A percentile compares a stretch with the other conserved stretches of the same genome.
Conservation (phyloP, 1,140 invertebrate species). For the Drosophila novamexicana region DNA sequence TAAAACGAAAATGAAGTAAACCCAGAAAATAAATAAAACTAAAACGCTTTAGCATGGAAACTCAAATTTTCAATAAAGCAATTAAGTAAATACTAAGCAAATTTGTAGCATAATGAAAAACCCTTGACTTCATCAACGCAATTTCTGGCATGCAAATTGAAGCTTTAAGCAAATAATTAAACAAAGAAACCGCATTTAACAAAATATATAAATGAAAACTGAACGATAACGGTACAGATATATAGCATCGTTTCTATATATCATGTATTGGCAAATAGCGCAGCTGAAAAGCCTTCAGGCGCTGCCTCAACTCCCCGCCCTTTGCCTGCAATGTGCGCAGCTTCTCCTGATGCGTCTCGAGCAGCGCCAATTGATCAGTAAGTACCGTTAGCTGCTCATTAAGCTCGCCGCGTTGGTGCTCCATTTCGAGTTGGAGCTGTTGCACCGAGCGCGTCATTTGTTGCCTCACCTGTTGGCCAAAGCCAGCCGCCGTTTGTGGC, state of each 20-base stretch:
- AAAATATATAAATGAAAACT: too few relatives aligned
- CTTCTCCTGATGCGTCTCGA: slow-evolving; percentile 8
- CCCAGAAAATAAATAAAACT: too few relatives aligned
- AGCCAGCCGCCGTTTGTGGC: slow-evolving; percentile 98
- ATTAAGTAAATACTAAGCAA: too few relatives aligned
- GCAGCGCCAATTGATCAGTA: neutral
- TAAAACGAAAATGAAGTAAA: too few relatives aligned
- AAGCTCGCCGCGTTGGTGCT: slow-evolving; percentile 15
- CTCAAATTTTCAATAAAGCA: too few relatives aligned
- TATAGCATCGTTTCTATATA: neutral
- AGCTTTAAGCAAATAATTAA: too few relatives aligned
- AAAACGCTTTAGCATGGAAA: too few relatives aligned
- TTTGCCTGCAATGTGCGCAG: slow-evolving; percentile 17
- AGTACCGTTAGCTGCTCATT: neutral
- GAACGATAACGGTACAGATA: neutral
- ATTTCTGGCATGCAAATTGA: too few relatives aligned
- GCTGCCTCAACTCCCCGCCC: slow-evolving; percentile 22
- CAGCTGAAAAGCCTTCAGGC: slow-evolving; percentile 40
- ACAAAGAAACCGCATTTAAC: too few relatives aligned
- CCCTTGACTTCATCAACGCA: too few relatives aligned
- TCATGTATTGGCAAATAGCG: slow-evolving; percentile 26
- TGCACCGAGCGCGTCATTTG: slow-evolving; percentile 34
- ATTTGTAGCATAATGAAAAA: neutral
- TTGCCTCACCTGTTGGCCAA: slow-evolving; percentile 94
- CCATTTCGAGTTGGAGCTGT: neutral